These are phyloP conservation scores for Blennius ocellaris DNA, from an alignment of 2,113 vertebrate species.

Conservation along the genomic window DNA sequence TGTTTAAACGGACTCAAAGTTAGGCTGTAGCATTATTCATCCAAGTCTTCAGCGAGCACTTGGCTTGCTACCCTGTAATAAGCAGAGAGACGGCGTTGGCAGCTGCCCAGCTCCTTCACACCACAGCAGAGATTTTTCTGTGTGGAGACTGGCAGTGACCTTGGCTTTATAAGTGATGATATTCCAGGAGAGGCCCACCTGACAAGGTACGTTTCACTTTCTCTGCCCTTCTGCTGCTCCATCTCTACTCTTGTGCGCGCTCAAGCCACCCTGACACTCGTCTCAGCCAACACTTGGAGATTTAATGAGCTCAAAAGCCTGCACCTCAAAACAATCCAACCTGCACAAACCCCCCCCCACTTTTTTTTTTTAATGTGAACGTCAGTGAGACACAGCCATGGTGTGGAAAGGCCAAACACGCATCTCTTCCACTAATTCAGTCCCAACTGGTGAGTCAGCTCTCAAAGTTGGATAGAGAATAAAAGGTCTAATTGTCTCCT, in stretches of 20 bases:
- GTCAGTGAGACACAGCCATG: slow-evolving; percentile 47
- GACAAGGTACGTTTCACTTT: slow-evolving; percentile 85
- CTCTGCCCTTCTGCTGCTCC: slow-evolving; percentile 73
- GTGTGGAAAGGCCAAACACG: slow-evolving; percentile 74
- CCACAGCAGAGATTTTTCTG: slow-evolving; percentile 29
- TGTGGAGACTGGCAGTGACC: slow-evolving; percentile 56
- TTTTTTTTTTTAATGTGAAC: slow-evolving; percentile 39
- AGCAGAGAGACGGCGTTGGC: slow-evolving; percentile 32
- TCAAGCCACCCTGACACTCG: slow-evolving; percentile 55
- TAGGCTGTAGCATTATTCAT: background rate
- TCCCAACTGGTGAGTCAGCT: slow-evolving; percentile 63
- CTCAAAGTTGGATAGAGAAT: slow-evolving; percentile 55
- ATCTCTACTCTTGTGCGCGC: slow-evolving; percentile 74
- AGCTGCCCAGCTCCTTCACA: slow-evolving; percentile 46
- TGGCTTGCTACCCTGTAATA: slow-evolving; percentile 21
- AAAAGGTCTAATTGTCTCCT: slow-evolving; percentile 67
- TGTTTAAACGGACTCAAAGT: background rate
- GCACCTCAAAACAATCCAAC: slow-evolving; percentile 49
- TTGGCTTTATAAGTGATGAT: slow-evolving; percentile 81
- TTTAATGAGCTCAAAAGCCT: slow-evolving; percentile 72
- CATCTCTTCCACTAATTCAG: slow-evolving; percentile 55
- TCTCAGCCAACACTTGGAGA: slow-evolving; percentile 54
- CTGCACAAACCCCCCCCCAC: slow-evolving; percentile 37
- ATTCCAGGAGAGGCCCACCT: slow-evolving; percentile 74
- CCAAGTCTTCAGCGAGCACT: background rate